phyloP scores from a whole-genome alignment of 2,113 vertebrate genomes.

The Zingel zingel region DNA sequence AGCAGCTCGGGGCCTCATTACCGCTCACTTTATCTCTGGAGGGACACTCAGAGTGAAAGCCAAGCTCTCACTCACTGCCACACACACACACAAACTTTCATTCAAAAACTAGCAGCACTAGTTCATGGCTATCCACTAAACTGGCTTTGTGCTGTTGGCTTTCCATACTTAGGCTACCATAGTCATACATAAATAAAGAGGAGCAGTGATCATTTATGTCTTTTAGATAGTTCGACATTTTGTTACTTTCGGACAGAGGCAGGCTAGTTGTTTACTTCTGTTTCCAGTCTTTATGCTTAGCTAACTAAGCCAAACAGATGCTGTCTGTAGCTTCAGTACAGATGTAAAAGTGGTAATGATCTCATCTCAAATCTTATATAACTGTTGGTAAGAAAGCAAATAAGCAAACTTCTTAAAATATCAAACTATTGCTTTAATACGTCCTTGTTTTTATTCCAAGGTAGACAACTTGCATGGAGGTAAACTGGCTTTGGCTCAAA shows the following conservation, averaged over 20 bases:
- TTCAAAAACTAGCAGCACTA: background rate
- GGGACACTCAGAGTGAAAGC: slow-evolving; percentile 53
- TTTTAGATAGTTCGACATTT: background rate
- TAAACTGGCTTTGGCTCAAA: slow-evolving; percentile 4
- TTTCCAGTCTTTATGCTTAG: background rate
- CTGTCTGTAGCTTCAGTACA: background rate
- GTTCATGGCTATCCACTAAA: background rate
- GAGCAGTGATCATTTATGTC: background rate
- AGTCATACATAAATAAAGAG: background rate
- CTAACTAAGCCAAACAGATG: background rate
- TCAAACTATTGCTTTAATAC: background rate
- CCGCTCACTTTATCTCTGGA: slow-evolving; percentile 56
- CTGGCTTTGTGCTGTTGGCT: background rate
- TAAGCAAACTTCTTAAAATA: background rate
- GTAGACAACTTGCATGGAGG: background rate
- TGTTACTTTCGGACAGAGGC: background rate
- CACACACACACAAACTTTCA: background rate
- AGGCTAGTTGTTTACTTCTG: too few species aligned
- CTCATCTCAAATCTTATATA: background rate
- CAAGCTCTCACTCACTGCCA: slow-evolving; percentile 44
- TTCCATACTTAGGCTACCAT: too few species aligned
- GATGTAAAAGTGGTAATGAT: background rate
- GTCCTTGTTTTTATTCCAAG: background rate
- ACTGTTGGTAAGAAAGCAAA: background rate
- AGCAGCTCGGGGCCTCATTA: slow-evolving; percentile 72